Evolutionary conservation across 2,797 vertebrate genomes (phyloP), one percentile per base, ranked within the genome.

Genomic region (Lepus townsendii): DNA sequence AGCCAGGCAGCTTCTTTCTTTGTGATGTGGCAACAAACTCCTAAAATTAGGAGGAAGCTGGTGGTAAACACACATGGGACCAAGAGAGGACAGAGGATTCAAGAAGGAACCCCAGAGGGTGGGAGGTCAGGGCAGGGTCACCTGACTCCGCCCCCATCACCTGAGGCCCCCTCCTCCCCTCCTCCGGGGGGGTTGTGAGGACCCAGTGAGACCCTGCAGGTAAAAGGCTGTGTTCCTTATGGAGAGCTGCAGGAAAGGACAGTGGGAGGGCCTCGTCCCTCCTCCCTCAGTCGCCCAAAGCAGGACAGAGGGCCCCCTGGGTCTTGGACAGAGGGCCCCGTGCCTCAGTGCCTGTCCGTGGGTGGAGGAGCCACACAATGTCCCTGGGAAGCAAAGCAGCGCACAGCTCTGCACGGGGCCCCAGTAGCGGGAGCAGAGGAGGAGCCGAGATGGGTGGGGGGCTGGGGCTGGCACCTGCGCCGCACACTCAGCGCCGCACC

Each of bases 351-450:
- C 6, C 47, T 7, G 0, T 7, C 54, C 14, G 54, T 57, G 54
- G 54, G 54, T 38, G 22, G 12, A 9, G 0, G 14, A 71, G 62
- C 16, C 0, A 0, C 4, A 13, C 4, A 0, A 0, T 9, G 32
- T 16, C 22, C 57, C 71, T 57, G 3, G 0, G 10, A 62, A 50
- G 30, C 68, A 38, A 42, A 66, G 22, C 19, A 47, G 2, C 0
- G 2, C 7, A 26, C 19, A 8, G 24, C 13, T 30, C 27, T 69
- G 50, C 2, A 42, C 20, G 7, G 16, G 20, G 42, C 32, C 50
- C 65, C 60, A 8, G 42, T 8, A 42, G 42, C 42, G 9, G 42
- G 42, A 47, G 42, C 42, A 47, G 42, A 47, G 42, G 42, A 47
- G 42, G 42, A 9, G 42, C 42, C 42, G 42, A 47, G 42, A 47